Evolutionary conservation across 23 tunicate genomes (phyloP).

Genomic region (Halocynthia roretzi): DNA sequence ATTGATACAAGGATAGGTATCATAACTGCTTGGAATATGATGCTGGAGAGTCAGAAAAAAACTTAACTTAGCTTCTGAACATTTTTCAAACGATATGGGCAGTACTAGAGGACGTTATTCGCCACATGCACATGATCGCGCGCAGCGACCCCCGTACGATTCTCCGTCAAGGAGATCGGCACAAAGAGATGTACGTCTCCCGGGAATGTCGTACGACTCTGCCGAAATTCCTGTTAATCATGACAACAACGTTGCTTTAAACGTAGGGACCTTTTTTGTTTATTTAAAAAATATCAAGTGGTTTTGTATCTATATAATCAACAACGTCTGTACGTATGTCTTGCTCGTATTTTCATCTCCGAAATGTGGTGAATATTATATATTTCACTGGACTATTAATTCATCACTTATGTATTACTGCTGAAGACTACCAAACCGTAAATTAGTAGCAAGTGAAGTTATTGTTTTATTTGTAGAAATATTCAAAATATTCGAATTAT

Average conservation of each 20-base stretch:
- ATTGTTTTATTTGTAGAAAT: neutral
- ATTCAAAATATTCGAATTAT: conserved; percentile 5
- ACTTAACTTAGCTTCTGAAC: neutral
- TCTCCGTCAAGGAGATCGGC: neutral
- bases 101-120: neutral
- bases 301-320: neutral
- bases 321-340: neutral
- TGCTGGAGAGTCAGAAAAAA: neutral
- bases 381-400: neutral
- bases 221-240: neutral
- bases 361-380: neutral
- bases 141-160: neutral
- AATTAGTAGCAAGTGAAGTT: neutral
- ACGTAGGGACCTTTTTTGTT: neutral
- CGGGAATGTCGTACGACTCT: neutral
- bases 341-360: neutral
- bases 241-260: neutral
- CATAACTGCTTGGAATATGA: neutral
- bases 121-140: neutral
- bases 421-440: neutral
- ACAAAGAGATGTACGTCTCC: conserved; percentile 4
- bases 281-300: no score
- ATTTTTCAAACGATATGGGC: neutral
- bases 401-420: no score
- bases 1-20: no score